Evolutionary conservation across 2,888 invertebrate species (phyloP).

Genomic region (Apamea anceps): DNA sequence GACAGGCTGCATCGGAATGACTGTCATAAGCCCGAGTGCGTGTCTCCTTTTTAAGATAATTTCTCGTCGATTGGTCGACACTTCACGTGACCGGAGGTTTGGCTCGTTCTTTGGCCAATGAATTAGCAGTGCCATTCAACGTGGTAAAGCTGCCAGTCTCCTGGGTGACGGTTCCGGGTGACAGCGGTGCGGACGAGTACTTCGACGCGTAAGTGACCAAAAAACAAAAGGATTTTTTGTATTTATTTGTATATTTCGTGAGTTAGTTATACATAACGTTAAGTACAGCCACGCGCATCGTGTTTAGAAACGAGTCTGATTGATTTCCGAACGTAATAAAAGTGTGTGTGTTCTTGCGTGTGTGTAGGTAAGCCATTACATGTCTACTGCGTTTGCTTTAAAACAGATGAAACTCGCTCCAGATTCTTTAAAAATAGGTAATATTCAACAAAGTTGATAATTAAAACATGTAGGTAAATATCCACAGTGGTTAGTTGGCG

Average conservation of each 20-base stretch:
- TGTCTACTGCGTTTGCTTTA: slow-evolving; percentile 75
- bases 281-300: slow-evolving; percentile 22
- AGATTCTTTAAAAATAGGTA: slow-evolving; percentile 76
- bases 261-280: slow-evolving; percentile 13
- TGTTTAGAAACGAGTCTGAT: slow-evolving; percentile 77
- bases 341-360: slow-evolving; percentile 68
- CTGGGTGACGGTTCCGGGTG: not conserved
- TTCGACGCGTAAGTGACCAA: not conserved
- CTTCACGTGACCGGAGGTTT: not conserved
- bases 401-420: slow-evolving; percentile 81
- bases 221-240: not conserved
- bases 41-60: too few species aligned
- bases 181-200: not conserved
- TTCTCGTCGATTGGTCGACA: not conserved
- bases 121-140: not conserved
- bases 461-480: slow-evolving; percentile 68
- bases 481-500: slow-evolving; percentile 55
- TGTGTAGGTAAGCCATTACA: slow-evolving; percentile 77
- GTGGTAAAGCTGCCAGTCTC: not conserved
- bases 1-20: too few species aligned
- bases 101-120: not conserved
- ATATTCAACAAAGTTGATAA: slow-evolving; percentile 71
- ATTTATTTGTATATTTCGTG: not conserved
- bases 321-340: slow-evolving; percentile 85
- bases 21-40: too few species aligned